These are phyloP conservation scores for Leptothorax acervorum DNA, from an alignment of 2,888 invertebrate genomes.

Conservation along the genomic window DNA sequence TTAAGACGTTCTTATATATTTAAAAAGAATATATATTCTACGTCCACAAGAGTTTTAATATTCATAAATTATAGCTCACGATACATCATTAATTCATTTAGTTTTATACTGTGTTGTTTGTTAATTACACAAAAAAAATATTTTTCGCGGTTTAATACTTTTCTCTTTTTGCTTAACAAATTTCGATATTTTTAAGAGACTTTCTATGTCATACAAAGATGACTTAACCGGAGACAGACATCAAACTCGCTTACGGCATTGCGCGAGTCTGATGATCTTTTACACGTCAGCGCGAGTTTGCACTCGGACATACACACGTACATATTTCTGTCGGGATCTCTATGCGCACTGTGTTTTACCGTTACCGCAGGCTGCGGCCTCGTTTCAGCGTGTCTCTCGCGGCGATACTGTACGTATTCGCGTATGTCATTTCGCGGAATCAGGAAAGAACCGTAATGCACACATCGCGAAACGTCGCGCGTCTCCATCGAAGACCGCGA, in stretches of 20 bases:
- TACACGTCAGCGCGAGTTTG: conserved; percentile 42
- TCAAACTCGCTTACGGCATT: conserved; percentile 7
- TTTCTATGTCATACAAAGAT: not conserved
- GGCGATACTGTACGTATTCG: conserved; percentile 2
- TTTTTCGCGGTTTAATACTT: not conserved
- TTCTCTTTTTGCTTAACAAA: not conserved
- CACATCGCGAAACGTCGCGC: conserved; percentile 54
- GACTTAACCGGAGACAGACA: not conserved
- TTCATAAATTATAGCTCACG: not conserved
- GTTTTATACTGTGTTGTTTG: not conserved
- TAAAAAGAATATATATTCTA: not conserved
- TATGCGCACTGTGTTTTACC: conserved; percentile 43
- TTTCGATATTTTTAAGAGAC: not conserved
- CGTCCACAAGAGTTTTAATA: not conserved
- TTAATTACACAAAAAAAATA: not conserved
- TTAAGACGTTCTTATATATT: not conserved
- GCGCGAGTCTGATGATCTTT: conserved; percentile 19
- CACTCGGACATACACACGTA: conserved; percentile 18
- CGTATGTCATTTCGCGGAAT: conserved; percentile 47
- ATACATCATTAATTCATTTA: not conserved
- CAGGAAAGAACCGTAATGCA: conserved; percentile 51
- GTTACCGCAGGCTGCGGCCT: conserved; percentile 46
- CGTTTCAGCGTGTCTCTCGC: conserved; percentile 36
- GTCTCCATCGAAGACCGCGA: conserved; percentile 1
- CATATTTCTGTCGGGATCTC: conserved; percentile 43